These are phyloP conservation scores for Bugulina stolonifera DNA, from an alignment of 2,888 invertebrate species.

Conservation along the genomic window DNA sequence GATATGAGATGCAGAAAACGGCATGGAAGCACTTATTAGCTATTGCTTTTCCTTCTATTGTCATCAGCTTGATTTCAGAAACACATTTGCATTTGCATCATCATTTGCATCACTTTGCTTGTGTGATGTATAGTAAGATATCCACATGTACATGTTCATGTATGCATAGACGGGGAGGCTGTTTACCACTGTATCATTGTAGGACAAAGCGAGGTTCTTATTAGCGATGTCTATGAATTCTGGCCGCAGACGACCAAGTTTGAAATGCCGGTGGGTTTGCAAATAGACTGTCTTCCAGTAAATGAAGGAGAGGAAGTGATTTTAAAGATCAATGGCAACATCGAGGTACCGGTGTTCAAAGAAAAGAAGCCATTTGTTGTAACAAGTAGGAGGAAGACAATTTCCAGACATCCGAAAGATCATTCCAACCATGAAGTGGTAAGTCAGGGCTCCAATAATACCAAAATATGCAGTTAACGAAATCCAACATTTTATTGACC, in stretches of 20 bases:
- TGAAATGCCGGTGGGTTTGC: neutral
- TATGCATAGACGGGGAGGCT: no score
- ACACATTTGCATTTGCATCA: no score
- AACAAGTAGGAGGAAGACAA: neutral
- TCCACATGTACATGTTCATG: no score
- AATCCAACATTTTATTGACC: no score
- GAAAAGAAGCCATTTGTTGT: neutral
- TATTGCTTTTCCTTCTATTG: no score
- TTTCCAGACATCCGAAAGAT: neutral
- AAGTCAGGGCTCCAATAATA: no score
- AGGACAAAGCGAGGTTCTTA: conserved; percentile 18
- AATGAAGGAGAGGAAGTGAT: conserved; percentile 22
- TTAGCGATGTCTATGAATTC: conserved; percentile 23
- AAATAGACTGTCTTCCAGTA: neutral
- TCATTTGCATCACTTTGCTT: no score
- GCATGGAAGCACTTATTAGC: no score
- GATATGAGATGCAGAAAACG: no score
- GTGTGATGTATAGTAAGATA: no score
- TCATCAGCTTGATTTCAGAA: no score
- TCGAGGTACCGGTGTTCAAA: conserved; percentile 9
- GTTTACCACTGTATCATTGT: neutral
- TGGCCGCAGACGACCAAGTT: neutral
- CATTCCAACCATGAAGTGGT: neutral
- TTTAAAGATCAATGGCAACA: neutral
- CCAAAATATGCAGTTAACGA: no score